Base-by-base conservation (phyloP, 1,140 invertebrate species). In the Hyphantria cunea region DNA sequence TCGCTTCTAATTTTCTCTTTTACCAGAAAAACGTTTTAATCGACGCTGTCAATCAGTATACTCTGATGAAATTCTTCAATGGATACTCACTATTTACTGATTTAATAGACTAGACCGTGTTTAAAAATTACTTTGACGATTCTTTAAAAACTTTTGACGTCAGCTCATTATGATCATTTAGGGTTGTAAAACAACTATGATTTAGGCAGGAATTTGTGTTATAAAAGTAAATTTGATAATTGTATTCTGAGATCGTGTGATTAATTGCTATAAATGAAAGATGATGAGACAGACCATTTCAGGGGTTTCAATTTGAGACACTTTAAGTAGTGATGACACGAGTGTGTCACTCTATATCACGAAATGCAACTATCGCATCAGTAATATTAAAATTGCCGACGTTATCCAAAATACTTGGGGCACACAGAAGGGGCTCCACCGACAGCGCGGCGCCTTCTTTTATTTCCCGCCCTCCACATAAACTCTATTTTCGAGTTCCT, bases 1-100 rank as follows among this genome's bases (percentile, higher is more conserved):
- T 79, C 76, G 70, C 84, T 88, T 85, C 78, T 78, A 78, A 82
- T 88, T 84, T 82, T 77, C 70, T 74, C 64, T 74, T 61, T 63
- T 70, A 66, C 82, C 51, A 63, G 66, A 70, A 76, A 75, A 76
- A 66, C 60, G 67, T 58, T 79, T 73, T 74, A 79, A 77, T 78
- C 64, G 68, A 68, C 58, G 62, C 50, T 64, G 50, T 75, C 48
- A 55, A 61, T 69, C 14, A 66, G 59, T 67, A 58, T 15, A 64
- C 69, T 64, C 70, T 13, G 34, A 65, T 62, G 54, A 47, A 65
- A 53, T 44, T 68, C 58, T 25, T 60, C 34, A 32, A 73, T 69
- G 45, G 45, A 70, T 60, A 68, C 12, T 60, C 14, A 9, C 33
- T 59, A 62, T 48, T 58, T 59, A 52, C 34, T 48, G 59, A 53